Percentiles rank a stretch among this genome's conserved stretches.
Conservation (phyloP, 2,113 vertebrate species). For the Isichthys henryi region DNA sequence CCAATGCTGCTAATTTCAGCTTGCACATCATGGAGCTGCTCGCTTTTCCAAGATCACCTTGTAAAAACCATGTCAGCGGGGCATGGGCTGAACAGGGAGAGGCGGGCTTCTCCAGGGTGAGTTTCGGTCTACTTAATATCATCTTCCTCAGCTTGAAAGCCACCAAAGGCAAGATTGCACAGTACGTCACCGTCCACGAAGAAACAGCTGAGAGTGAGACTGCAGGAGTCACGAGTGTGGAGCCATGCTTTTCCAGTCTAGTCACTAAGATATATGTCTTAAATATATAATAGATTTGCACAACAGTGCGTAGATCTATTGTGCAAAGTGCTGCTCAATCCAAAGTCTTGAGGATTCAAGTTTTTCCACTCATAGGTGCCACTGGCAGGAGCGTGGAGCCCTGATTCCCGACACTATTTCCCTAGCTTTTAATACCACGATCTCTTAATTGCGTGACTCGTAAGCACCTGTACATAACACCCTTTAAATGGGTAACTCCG, state of each 20-base stretch:
- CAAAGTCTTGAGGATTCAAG: background rate
- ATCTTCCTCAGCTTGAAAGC: background rate
- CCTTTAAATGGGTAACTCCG: background rate
- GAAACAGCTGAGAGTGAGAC: background rate
- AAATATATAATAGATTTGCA: background rate
- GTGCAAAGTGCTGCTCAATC: background rate
- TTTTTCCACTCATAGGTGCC: background rate
- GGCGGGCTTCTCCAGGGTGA: background rate
- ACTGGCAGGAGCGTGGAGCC: background rate
- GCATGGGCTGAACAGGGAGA: background rate
- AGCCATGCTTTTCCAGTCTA: background rate
- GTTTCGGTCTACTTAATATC: background rate
- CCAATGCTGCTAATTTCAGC: background rate
- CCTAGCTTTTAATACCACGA: background rate
- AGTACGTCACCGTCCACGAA: background rate
- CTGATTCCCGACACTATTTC: background rate
- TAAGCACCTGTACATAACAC: background rate
- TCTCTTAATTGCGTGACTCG: background rate
- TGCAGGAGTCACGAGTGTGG: background rate
- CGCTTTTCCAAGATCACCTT: slow-evolving; percentile 2
- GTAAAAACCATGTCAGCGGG: background rate
- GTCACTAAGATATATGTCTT: background rate
- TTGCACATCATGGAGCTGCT: background rate
- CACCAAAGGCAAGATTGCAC: background rate
- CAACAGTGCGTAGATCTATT: background rate